These are phyloP conservation scores for Mimachlamys varia DNA, from an alignment of 2,888 invertebrate species.

Conservation along the genomic window DNA sequence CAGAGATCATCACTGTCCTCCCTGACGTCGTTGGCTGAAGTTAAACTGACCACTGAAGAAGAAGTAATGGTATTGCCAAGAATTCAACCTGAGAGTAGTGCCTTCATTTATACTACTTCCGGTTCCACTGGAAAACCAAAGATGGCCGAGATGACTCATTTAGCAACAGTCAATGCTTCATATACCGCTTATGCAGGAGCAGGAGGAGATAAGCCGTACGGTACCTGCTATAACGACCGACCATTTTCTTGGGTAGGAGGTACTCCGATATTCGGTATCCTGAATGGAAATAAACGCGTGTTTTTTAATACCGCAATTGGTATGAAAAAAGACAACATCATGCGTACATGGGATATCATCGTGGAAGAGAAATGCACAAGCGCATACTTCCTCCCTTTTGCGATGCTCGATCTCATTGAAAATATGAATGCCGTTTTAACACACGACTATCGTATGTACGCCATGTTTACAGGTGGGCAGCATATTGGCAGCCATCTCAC, in stretches of 20 bases:
- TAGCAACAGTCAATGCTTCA: neutral
- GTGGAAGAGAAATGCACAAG: neutral
- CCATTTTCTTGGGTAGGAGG: neutral
- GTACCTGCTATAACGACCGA: neutral
- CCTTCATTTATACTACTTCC: neutral
- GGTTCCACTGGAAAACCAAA: neutral
- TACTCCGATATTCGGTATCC: neutral
- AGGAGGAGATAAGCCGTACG: neutral
- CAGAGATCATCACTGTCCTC: neutral
- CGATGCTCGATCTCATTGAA: neutral
- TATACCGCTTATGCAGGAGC: neutral
- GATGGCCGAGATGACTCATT: constrained; percentile 16
- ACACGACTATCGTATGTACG: neutral
- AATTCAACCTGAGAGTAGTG: neutral
- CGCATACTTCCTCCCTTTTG: neutral
- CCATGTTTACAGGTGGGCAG: neutral
- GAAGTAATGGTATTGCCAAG: neutral
- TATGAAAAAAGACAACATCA: neutral
- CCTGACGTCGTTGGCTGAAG: neutral
- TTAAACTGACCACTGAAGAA: neutral
- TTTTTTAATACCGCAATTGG: neutral
- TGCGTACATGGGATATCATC: neutral
- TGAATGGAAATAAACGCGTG: neutral
- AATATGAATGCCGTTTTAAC: neutral
- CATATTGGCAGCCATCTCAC: neutral